Evolutionary conservation across 2,113 vertebrate species (phyloP).

Genomic region (Melanerpes formicivorus): DNA sequence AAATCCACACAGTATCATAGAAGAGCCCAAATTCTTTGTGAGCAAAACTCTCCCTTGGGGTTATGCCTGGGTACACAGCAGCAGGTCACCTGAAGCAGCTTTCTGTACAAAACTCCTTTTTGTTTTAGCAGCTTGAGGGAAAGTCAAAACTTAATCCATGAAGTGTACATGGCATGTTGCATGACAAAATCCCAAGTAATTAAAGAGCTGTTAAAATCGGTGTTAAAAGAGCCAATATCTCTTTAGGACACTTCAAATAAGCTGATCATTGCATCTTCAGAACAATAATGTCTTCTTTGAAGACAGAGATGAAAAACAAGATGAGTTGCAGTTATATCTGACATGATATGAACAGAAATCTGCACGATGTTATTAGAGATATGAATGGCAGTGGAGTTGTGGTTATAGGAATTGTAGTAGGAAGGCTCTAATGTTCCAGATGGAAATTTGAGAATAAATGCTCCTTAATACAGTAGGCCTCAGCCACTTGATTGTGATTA

Average conservation of each 20-base stretch:
- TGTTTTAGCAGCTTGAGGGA: neutral
- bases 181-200: conserved; percentile 47
- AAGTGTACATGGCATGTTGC: neutral
- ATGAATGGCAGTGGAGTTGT: neutral
- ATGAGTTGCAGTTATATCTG: neutral
- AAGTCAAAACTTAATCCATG: neutral
- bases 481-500: neutral
- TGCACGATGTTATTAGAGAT: conserved; percentile 41
- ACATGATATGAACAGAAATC: conserved; percentile 4
- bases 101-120: neutral
- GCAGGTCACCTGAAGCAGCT: neutral
- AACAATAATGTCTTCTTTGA: conserved; percentile 60
- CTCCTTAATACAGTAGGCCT: neutral
- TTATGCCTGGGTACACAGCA: neutral
- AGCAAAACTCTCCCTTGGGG: neutral
- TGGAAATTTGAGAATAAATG: conserved; percentile 18
- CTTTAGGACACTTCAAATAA: conserved; percentile 44
- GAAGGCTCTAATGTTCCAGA: conserved; percentile 5
- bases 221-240: conserved; percentile 14
- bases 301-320: conserved; percentile 53
- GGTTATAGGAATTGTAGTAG: neutral
- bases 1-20: neutral
- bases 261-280: conserved; percentile 5
- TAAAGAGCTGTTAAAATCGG: conserved; percentile 40
- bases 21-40: neutral